A percentile compares a stretch with the other conserved stretches of the same genome.
phyloP scores from a whole-genome alignment of 2,113 vertebrate species.

The Brienomyrus brachyistius region DNA sequence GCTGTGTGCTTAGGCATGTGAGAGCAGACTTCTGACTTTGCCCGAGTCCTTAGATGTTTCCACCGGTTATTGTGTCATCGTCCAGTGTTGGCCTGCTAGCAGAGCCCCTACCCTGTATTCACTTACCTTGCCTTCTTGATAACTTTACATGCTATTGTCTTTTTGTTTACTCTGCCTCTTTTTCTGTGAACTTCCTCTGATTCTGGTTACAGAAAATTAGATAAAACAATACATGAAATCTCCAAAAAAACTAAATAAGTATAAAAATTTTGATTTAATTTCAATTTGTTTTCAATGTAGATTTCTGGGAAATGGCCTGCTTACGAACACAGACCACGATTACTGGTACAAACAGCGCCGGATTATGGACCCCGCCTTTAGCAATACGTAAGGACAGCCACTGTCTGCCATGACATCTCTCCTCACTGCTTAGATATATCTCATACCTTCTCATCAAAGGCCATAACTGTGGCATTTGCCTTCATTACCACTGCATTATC shows the following conservation, averaged over 20 bases:
- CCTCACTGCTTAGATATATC: background rate
- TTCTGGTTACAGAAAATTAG: background rate
- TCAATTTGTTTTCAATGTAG: no score
- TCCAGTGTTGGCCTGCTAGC: background rate
- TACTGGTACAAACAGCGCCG: conserved; percentile 82
- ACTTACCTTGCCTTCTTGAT: background rate
- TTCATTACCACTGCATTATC: background rate
- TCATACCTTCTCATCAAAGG: background rate
- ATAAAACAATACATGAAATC: no score
- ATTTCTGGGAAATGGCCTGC: no score
- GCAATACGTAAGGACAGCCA: conserved; percentile 61
- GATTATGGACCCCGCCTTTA: conserved; percentile 84
- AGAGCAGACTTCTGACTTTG: background rate
- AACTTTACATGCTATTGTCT: background rate
- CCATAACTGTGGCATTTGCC: background rate
- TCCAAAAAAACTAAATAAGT: no score
- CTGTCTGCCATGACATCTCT: background rate
- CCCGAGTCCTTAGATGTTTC: background rate
- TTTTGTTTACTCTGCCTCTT: background rate
- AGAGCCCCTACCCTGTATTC: background rate
- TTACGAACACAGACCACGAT: no score
- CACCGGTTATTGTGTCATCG: background rate
- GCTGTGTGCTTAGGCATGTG: background rate
- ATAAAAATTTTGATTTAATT: no score
- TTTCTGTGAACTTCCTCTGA: background rate